These are phyloP conservation scores for Mylabris phalerata DNA, from an alignment of 1,140 invertebrate genomes.

Conservation along the genomic window DNA sequence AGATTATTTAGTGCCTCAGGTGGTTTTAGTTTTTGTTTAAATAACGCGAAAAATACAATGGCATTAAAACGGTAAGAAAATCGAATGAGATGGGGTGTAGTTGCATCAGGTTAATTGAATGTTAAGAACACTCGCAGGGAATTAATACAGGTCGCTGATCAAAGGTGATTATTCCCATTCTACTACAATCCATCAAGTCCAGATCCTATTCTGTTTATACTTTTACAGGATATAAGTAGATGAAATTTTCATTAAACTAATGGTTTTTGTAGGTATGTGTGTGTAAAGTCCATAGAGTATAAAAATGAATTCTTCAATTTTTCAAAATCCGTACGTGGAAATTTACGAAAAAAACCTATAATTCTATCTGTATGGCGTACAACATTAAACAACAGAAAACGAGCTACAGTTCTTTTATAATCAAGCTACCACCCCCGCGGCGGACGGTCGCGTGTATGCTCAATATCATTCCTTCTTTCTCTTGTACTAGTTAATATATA, in stretches of 20 bases:
- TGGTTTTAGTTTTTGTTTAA: no score
- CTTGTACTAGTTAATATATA: slow-evolving; percentile 22
- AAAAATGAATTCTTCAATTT: no score
- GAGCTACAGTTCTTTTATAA: slow-evolving; percentile 28
- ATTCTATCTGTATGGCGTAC: neutral
- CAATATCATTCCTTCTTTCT: slow-evolving; percentile 5
- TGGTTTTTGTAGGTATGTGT: neutral
- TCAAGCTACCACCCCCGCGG: slow-evolving; percentile 37
- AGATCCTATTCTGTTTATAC: slow-evolving; percentile 2
- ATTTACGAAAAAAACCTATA: no score
- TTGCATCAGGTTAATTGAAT: slow-evolving; percentile 27
- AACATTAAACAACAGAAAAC: slow-evolving; percentile 18
- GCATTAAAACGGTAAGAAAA: no score
- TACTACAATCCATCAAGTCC: slow-evolving; percentile 15
- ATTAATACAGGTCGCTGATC: slow-evolving; percentile 20
- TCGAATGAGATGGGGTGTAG: slow-evolving; percentile 3
- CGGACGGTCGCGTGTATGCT: slow-evolving; percentile 35
- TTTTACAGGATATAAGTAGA: no score
- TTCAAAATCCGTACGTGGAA: no score
- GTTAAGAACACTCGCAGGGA: slow-evolving; percentile 21
- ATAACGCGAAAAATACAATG: no score
- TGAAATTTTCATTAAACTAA: no score
- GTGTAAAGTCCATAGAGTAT: no score
- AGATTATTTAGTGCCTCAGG: no score
- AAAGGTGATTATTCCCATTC: slow-evolving; percentile 21